These are phyloP conservation scores for Rhinatrema bivittatum DNA, from an alignment of 2,797 vertebrate species.

Conservation along the genomic window DNA sequence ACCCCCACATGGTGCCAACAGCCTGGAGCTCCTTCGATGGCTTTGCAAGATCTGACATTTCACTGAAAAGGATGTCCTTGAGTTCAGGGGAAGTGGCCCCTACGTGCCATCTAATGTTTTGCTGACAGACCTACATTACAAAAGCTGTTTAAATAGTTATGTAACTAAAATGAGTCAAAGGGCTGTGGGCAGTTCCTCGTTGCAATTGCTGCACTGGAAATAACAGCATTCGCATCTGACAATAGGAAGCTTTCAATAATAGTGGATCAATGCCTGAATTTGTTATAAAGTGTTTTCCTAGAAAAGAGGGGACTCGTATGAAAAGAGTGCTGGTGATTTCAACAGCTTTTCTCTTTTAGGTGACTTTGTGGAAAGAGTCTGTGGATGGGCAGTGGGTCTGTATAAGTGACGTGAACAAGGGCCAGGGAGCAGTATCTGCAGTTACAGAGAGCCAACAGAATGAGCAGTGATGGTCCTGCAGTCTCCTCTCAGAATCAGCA, in stretches of 20 bases:
- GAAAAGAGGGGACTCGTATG: neutral
- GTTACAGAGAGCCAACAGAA: conserved; percentile 84
- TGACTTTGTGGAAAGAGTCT: conserved; percentile 95
- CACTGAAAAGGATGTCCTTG: no score
- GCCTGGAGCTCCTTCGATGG: no score
- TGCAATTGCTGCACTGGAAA: no score
- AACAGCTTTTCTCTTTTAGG: conserved; percentile 58
- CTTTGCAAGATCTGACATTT: no score
- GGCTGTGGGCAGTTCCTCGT: no score
- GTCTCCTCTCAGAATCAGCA: neutral
- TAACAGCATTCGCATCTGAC: no score
- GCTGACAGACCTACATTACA: no score
- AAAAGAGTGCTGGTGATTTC: neutral
- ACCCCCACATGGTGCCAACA: no score
- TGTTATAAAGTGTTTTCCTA: neutral
- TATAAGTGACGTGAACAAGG: conserved; percentile 95
- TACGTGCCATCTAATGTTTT: no score
- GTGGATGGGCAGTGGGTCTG: conserved; percentile 90
- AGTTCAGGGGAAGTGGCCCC: no score
- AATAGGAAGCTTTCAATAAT: neutral
- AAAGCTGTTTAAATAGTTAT: no score
- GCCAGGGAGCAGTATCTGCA: conserved; percentile 83
- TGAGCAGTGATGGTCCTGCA: conserved; percentile 72
- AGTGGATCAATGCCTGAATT: neutral
- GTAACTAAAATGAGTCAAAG: no score